phyloP scores from a whole-genome alignment of 2,888 invertebrate genomes.

The Dichetophora obliterata region DNA sequence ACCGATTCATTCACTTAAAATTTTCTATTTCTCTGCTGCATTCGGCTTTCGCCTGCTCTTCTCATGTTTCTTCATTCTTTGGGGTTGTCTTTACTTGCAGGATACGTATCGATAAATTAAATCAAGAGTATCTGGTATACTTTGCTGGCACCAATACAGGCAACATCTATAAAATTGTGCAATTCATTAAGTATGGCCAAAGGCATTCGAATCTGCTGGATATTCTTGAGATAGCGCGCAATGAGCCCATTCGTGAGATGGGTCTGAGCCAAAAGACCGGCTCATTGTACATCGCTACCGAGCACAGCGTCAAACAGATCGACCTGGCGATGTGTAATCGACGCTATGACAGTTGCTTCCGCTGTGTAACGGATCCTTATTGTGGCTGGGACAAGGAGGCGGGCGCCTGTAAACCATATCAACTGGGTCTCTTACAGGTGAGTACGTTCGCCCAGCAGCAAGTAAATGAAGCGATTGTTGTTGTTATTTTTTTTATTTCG shows the following conservation, averaged over 20 bases:
- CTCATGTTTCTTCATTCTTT: slow-evolving; percentile 40
- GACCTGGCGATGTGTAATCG: slow-evolving; percentile 90
- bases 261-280: slow-evolving; percentile 89
- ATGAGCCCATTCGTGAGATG: slow-evolving; percentile 89
- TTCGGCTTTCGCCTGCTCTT: slow-evolving; percentile 27
- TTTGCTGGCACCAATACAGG: slow-evolving; percentile 91
- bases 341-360: slow-evolving; percentile 91
- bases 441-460: slow-evolving; percentile 37
- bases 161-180: slow-evolving; percentile 92
- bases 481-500: background rate
- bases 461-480: background rate
- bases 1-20: slow-evolving; percentile 12
- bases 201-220: slow-evolving; percentile 89
- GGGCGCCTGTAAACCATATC: slow-evolving; percentile 87
- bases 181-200: slow-evolving; percentile 86
- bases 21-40: slow-evolving; percentile 27
- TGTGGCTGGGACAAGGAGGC: slow-evolving; percentile 96
- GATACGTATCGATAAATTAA: slow-evolving; percentile 70
- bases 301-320: slow-evolving; percentile 88
- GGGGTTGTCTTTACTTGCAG: slow-evolving; percentile 53
- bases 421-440: slow-evolving; percentile 78
- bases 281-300: slow-evolving; percentile 90
- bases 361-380: slow-evolving; percentile 95
- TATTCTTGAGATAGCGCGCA: slow-evolving; percentile 91
- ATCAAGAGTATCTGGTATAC: slow-evolving; percentile 85